phyloP scores from a whole-genome alignment of 2,113 vertebrate species.

The Poeciliopsis occidentalis region DNA sequence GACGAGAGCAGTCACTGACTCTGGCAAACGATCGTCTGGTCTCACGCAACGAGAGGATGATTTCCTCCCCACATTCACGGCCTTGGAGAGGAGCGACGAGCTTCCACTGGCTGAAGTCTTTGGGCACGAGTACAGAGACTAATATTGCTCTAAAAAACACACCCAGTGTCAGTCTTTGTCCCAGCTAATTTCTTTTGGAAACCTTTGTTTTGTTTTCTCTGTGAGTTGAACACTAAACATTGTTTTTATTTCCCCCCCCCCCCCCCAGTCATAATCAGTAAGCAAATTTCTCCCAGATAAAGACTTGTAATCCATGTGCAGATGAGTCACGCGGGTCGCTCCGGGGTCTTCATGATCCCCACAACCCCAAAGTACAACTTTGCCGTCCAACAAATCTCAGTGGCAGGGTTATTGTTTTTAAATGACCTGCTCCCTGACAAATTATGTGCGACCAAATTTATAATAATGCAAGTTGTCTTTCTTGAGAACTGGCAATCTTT shows the following conservation, averaged over 20 bases:
- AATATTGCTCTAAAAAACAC: constrained; percentile 73
- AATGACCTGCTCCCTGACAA: constrained; percentile 68
- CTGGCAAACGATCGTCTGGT: constrained; percentile 57
- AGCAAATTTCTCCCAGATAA: constrained; percentile 45
- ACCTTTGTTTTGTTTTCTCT: constrained; percentile 32
- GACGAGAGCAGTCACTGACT: constrained; percentile 76
- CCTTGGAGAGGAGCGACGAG: constrained; percentile 50
- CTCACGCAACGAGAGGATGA: constrained; percentile 76
- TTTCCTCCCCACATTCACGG: constrained; percentile 66
- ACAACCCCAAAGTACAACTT: constrained; percentile 10
- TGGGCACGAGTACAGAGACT: constrained; percentile 64
- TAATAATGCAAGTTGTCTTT: constrained; percentile 57
- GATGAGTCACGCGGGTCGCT: constrained; percentile 53
- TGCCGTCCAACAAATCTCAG: constrained; percentile 45
- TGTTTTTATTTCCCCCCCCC: background rate
- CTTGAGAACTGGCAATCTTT: constrained; percentile 39
- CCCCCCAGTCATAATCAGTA: constrained; percentile 28
- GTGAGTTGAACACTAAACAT: constrained; percentile 7
- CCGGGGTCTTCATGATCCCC: constrained; percentile 46
- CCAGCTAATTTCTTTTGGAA: constrained; percentile 39
- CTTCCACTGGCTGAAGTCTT: constrained; percentile 57
- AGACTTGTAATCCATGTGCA: constrained; percentile 35
- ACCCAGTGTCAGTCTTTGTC: constrained; percentile 64
- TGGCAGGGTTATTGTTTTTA: constrained; percentile 66
- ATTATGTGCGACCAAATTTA: constrained; percentile 66